These are phyloP conservation scores for Ciconia nigra DNA, from an alignment of 2,797 vertebrate species.

Conservation along the genomic window DNA sequence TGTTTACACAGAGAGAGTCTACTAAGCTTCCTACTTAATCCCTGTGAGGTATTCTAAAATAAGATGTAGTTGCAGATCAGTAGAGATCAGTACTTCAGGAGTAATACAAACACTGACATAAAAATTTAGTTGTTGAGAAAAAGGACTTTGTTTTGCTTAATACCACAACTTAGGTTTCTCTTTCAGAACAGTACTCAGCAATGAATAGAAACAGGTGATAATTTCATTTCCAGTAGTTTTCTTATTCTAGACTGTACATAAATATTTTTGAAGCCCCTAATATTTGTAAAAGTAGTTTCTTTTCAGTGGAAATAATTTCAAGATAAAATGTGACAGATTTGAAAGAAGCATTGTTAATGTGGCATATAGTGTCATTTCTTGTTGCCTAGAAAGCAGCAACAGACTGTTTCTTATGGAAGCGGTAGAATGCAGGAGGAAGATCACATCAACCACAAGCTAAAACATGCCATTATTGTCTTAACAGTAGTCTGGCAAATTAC, in stretches of 20 bases:
- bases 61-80: background rate
- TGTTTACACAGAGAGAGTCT: background rate
- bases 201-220: background rate
- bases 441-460: background rate
- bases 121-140: background rate
- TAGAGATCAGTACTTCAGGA: background rate
- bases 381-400: background rate
- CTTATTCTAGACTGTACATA: background rate
- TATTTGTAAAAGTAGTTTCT: background rate
- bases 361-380: background rate
- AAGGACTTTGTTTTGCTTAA: background rate
- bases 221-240: background rate
- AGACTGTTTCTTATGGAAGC: background rate
- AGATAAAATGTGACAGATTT: background rate
- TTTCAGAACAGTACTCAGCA: background rate
- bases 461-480: background rate
- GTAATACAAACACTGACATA: background rate
- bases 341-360: background rate
- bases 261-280: background rate
- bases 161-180: background rate
- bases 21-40: background rate
- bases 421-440: background rate
- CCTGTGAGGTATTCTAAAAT: slow-evolving; percentile 12
- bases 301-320: background rate
- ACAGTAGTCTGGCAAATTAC: background rate